phyloP scores from a whole-genome alignment of 2,113 vertebrate species.

The Urocynchramus pylzowi region DNA sequence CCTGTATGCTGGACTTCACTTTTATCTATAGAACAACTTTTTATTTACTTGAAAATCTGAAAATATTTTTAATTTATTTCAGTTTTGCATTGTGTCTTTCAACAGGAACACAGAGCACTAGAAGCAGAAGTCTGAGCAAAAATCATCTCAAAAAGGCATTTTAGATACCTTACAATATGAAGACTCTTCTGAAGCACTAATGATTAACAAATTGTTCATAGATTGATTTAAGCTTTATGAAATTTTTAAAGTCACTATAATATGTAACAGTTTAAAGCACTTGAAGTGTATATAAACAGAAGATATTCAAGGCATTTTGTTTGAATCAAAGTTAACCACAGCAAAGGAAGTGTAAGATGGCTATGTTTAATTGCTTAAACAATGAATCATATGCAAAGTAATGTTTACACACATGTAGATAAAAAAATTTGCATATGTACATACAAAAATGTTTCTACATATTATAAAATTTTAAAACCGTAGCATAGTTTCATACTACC shows the following conservation, averaged over 20 bases:
- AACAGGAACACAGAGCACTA: not conserved
- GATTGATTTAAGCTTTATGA: not conserved
- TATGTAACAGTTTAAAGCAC: not conserved
- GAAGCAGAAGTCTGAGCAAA: not conserved
- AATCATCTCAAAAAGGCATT: not conserved
- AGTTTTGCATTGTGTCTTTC: not conserved
- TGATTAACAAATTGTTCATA: not conserved
- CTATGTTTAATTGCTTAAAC: not conserved
- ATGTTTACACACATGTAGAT: rapidly evolving
- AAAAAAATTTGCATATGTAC: not conserved
- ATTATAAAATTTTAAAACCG: not conserved
- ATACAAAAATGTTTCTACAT: not conserved
- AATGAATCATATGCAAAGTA: not conserved
- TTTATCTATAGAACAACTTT: not conserved
- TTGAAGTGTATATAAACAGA: not conserved
- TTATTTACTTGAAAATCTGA: not conserved
- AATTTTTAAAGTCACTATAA: not conserved
- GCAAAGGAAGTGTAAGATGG: not conserved
- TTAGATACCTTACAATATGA: not conserved
- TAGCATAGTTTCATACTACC: not conserved
- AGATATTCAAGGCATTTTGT: not conserved
- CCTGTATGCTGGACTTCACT: not conserved
- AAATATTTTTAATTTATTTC: not conserved
- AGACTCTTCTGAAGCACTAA: not conserved
- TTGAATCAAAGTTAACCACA: not conserved